These are phyloP conservation scores for Mesoclemmys tuberculata DNA, from an alignment of 2,113 vertebrate species.

Conservation along the genomic window DNA sequence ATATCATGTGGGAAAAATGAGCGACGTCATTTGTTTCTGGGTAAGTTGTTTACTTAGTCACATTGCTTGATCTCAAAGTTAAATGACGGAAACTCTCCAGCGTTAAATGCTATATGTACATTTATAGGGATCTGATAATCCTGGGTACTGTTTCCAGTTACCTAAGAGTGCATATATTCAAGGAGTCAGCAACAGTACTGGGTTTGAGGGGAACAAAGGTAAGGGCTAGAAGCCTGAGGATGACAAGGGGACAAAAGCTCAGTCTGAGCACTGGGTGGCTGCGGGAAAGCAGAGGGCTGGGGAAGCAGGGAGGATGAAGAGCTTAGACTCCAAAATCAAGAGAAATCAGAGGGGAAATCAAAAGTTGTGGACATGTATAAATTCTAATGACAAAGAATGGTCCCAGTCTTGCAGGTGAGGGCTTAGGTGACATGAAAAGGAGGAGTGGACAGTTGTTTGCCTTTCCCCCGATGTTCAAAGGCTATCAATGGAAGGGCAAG, in stretches of 20 bases:
- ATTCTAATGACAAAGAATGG: fast-evolving
- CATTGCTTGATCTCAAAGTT: fast-evolving
- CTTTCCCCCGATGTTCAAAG: not conserved
- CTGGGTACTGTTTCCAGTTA: not conserved
- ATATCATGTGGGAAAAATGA: not conserved
- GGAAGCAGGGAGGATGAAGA: not conserved
- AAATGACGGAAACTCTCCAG: not conserved
- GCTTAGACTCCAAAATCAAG: not conserved
- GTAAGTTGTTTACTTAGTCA: not conserved
- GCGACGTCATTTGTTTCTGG: not conserved
- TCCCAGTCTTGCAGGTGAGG: not conserved
- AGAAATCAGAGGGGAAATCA: fast-evolving
- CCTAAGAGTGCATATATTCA: not conserved
- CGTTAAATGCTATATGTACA: not conserved
- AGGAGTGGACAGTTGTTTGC: not conserved
- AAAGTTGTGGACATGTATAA: fast-evolving
- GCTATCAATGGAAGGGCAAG: not conserved
- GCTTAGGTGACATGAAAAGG: not conserved
- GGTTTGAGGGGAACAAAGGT: not conserved
- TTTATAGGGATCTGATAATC: not conserved
- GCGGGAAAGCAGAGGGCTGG: not conserved
- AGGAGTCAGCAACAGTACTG: not conserved
- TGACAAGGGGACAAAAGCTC: fast-evolving
- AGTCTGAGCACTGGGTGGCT: not conserved
- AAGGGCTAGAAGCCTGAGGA: not conserved